Evolutionary conservation across 2,888 invertebrate genomes (phyloP), one percentile per base, ranked within the genome.

Genomic region (Torymus aiolomorphi): DNA sequence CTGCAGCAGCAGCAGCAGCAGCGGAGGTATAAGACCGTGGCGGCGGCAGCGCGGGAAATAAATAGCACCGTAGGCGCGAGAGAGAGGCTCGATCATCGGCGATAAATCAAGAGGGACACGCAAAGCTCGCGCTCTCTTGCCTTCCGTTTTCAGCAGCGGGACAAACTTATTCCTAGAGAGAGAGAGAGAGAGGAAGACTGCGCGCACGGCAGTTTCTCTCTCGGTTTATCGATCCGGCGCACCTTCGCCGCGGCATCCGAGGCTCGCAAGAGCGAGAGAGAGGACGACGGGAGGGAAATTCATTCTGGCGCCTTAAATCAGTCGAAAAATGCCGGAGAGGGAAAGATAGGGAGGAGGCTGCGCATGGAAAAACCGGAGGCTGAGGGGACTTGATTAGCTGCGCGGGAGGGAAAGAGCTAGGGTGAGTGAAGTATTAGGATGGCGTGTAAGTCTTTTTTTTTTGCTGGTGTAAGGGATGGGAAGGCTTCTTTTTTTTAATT

Each of bases 71-170:
- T 72, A 76, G 78, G 75, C 73, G 52, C 66, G 73, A 65, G 63
- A 52, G 5, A 16, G 42, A 42, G 75, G 5, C 75, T 66, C 65
- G 80, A 69, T 80, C 80, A 80, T 77, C 80, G 80, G 24, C 69
- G 74, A 77, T 80, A 77, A 77, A 77, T 80, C 77, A 77, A 72
- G 81, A 83, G 81, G 82, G 83, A 83, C 83, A 83, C 83, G 86
- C 84, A 83, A 84, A 84, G 84, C 84, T 85, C 67, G 11, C 74
- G 62, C 75, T 71, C 75, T 78, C 82, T 80, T 80, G 49, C 59
- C 62, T 24, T 77, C 81, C 80, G 76, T 80, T 66, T 82, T 83
- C 70, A 59, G 2, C 70, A 59, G 2, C 76, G 52, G 75, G 78
- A 70, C 76, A 76, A 80, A 82, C 65, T 80, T 82, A 78, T 74